These are phyloP conservation scores for Myodes glareolus DNA, from an alignment of 2,113 vertebrate species.

Conservation along the genomic window DNA sequence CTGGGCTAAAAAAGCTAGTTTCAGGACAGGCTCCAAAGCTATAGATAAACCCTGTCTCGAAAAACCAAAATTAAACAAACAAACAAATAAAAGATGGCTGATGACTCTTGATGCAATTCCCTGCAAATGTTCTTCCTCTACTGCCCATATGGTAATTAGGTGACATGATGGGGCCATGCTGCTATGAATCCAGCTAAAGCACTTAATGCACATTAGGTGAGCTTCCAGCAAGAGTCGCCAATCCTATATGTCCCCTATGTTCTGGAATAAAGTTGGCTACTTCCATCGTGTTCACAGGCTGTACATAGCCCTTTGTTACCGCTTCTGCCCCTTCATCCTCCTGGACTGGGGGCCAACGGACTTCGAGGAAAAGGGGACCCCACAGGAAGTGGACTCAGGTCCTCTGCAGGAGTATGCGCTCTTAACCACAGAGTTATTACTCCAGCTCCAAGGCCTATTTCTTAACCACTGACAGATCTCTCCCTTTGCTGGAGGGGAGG, in stretches of 20 bases:
- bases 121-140: not conserved
- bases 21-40: no score
- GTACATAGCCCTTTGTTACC: no score
- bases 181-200: not conserved
- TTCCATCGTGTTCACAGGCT: no score
- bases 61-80: no score
- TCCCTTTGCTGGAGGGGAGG: not conserved
- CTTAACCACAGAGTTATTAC: not conserved
- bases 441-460: not conserved
- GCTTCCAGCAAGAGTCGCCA: fast-evolving
- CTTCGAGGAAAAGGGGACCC: not conserved
- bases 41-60: no score
- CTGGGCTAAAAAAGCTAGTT: no score
- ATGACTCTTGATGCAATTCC: not conserved
- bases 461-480: constrained; percentile 24
- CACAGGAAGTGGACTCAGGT: not conserved
- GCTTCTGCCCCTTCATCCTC: no score
- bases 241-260: not conserved
- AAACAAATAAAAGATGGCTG: no score
- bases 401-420: not conserved
- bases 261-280: no score
- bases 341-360: not conserved
- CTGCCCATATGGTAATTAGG: not conserved
- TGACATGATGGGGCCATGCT: not conserved
- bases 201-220: not conserved